These are phyloP conservation scores for Desmophyllum pertusum DNA, from an alignment of 92 coral and sea anemone species.

Conservation along the genomic window DNA sequence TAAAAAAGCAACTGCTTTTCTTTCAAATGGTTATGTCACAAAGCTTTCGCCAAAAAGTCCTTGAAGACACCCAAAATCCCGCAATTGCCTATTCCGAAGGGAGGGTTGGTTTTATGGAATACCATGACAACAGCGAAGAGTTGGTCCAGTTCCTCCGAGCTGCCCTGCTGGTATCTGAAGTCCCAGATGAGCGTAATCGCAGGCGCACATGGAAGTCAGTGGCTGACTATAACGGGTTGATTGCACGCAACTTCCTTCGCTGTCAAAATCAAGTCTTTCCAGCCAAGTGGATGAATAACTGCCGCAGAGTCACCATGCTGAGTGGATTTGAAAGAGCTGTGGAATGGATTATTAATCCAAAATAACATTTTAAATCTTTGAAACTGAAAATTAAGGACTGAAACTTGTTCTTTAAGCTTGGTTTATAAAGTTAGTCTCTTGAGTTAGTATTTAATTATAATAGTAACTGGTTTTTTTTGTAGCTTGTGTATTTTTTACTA, in stretches of 20 bases:
- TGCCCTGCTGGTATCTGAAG: constrained; percentile 32
- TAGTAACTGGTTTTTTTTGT: too few species aligned
- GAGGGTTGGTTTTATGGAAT: constrained; percentile 42
- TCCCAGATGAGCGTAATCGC: not conserved
- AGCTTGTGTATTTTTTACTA: too few species aligned
- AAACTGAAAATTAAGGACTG: too few species aligned
- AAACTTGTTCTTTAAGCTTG: too few species aligned
- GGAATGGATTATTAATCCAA: constrained; percentile 48
- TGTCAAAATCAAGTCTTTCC: constrained; percentile 61
- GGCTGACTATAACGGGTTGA: constrained; percentile 57
- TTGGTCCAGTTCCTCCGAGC: constrained; percentile 68
- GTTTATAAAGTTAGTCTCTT: too few species aligned
- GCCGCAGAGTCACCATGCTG: constrained; percentile 56
- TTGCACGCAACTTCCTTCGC: constrained; percentile 63
- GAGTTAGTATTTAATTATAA: too few species aligned
- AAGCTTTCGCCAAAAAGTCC: constrained; percentile 33
- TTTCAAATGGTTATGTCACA: constrained; percentile 1
- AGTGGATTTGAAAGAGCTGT: constrained; percentile 42
- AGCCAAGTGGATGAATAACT: constrained; percentile 59
- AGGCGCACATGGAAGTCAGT: constrained; percentile 36
- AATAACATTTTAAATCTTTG: not conserved
- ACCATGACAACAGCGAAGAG: constrained; percentile 47
- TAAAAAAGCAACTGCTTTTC: not conserved
- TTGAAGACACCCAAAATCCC: constrained; percentile 56
- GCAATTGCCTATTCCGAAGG: constrained; percentile 41